Evolutionary conservation across 2,797 vertebrate genomes (phyloP).

Genomic region (Loris lydekkerianus): DNA sequence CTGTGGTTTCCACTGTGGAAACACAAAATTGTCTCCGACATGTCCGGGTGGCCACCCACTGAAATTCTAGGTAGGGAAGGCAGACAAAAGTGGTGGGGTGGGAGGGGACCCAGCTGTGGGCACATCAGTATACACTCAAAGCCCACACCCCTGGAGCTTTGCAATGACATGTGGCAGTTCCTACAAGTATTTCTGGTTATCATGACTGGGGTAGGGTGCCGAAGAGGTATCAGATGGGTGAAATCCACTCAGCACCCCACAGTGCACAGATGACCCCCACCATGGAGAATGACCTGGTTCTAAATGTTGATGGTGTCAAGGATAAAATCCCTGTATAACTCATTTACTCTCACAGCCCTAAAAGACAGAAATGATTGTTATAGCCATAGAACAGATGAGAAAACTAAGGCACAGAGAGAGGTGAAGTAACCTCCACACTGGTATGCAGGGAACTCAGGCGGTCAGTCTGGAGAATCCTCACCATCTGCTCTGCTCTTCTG

Average conservation of each 20-base stretch:
- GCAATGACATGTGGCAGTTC: background rate
- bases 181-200: background rate
- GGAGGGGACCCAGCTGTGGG: background rate
- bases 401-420: background rate
- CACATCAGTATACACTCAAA: background rate
- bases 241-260: background rate
- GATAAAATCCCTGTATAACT: background rate
- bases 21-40: background rate
- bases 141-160: background rate
- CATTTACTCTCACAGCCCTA: background rate
- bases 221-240: background rate
- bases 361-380: accelerated
- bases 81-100: background rate
- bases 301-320: accelerated
- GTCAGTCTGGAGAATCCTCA: background rate
- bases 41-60: background rate
- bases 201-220: background rate
- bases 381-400: background rate
- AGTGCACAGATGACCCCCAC: accelerated
- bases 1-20: background rate
- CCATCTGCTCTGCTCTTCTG: background rate
- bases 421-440: background rate
- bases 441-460: background rate
- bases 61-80: background rate
- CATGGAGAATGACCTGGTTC: background rate